Conservation (phyloP, 2,113 vertebrate genomes). For the Hiodon alosoides region DNA sequence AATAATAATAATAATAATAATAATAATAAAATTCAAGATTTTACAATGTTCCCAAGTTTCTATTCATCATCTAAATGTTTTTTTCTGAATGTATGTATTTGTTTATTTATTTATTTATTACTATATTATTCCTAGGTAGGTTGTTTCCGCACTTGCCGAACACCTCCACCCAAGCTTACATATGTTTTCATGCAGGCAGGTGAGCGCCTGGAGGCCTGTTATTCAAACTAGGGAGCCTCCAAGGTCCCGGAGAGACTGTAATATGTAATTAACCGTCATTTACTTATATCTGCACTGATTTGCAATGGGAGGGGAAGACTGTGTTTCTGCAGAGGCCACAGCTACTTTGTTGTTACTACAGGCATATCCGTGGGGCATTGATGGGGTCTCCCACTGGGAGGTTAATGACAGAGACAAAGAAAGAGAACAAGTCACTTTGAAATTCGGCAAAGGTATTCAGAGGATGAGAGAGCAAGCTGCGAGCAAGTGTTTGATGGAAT, state of each 20-base stretch:
- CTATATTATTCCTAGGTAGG: no score
- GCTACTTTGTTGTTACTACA: slow-evolving; percentile 64
- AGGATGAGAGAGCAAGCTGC: not conserved
- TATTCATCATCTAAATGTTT: no score
- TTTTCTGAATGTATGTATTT: not conserved
- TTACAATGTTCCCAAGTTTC: no score
- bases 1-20: not conserved
- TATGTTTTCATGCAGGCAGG: slow-evolving; percentile 68
- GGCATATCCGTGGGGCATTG: slow-evolving; percentile 51
- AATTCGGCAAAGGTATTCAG: slow-evolving; percentile 8
- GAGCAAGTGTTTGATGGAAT: not conserved
- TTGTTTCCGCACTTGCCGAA: slow-evolving; percentile 73
- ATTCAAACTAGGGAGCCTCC: slow-evolving; percentile 67
- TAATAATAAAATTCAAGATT: no score
- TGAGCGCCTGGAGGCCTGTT: slow-evolving; percentile 73
- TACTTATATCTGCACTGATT: slow-evolving; percentile 70
- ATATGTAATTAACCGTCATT: slow-evolving; percentile 85
- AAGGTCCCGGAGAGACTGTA: slow-evolving; percentile 67
- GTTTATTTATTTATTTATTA: not conserved
- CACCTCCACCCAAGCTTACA: slow-evolving; percentile 63
- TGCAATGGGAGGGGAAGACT: slow-evolving; percentile 71
- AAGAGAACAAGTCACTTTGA: slow-evolving; percentile 5
- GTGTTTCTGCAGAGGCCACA: slow-evolving; percentile 61
- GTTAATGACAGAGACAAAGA: slow-evolving; percentile 17
- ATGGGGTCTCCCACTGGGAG: slow-evolving; percentile 27